A percentile compares a stretch with the other conserved stretches of the same genome.
Evolutionary conservation across 2,888 invertebrate species (phyloP).

Genomic region (Coecobrya sp.): DNA sequence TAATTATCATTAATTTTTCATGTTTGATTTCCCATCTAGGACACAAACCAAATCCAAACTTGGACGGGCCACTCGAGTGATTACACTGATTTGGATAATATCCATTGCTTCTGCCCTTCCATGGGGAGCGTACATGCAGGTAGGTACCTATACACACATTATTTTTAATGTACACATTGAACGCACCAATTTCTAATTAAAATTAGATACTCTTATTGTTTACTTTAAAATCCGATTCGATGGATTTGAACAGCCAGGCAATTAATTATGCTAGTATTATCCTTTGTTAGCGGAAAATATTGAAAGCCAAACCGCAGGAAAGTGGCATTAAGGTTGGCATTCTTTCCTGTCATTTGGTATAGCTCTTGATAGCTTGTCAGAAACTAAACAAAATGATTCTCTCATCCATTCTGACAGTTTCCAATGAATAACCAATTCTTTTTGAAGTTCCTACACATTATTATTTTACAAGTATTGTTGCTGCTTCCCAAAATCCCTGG

Average conservation of each 20-base stretch:
- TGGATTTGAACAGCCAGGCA: too few species aligned
- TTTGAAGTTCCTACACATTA: background rate
- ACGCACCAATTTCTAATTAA: too few species aligned
- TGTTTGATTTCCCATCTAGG: conserved; percentile 47
- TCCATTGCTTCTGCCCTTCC: conserved; percentile 88
- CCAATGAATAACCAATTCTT: conserved; percentile 1
- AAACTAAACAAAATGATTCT: background rate
- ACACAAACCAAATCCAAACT: conserved; percentile 87
- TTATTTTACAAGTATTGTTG: background rate
- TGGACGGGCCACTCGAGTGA: conserved; percentile 87
- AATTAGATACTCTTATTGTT: too few species aligned
- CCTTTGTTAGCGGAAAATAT: too few species aligned
- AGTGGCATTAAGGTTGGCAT: background rate
- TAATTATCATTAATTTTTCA: conserved; percentile 1
- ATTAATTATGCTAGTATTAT: too few species aligned
- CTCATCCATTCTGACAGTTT: conserved; percentile 24
- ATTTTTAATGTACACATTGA: too few species aligned
- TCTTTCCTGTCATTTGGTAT: background rate
- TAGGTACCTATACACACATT: too few species aligned
- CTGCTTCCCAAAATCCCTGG: conserved; percentile 8
- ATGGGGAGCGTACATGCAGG: conserved; percentile 87
- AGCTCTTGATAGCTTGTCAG: conserved; percentile 29
- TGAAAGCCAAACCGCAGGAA: background rate
- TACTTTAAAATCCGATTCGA: too few species aligned
- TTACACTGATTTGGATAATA: conserved; percentile 88